Conservation (phyloP, 2,888 invertebrate species). For the Teleiodes luculella region DNA sequence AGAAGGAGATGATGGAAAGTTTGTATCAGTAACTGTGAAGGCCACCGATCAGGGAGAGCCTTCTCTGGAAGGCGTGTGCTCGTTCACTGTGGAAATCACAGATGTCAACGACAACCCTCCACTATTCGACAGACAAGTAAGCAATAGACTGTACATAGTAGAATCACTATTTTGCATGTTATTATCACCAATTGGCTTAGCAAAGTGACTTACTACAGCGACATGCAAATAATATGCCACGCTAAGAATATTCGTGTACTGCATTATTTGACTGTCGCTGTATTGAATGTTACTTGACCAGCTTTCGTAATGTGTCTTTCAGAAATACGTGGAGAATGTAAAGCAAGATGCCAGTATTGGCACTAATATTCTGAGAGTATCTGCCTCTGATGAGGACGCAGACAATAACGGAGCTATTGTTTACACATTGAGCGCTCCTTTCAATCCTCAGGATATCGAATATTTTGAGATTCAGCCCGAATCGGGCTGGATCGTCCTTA, state of each 20-base stretch:
- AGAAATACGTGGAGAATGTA: constrained; percentile 98
- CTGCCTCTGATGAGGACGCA: constrained; percentile 97
- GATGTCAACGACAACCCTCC: constrained; percentile 99
- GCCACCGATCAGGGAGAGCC: constrained; percentile 99
- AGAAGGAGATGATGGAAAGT: constrained; percentile 97
- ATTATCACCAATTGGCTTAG: constrained; percentile 29
- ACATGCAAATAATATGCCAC: background rate
- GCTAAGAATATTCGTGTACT: constrained; percentile 8
- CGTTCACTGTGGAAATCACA: constrained; percentile 97
- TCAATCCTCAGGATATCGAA: constrained; percentile 92
- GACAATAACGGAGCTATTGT: constrained; percentile 97
- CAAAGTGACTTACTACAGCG: background rate
- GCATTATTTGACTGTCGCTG: background rate
- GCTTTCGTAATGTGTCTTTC: constrained; percentile 56
- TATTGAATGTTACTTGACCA: constrained; percentile 26
- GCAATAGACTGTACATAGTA: constrained; percentile 33
- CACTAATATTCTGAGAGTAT: constrained; percentile 95
- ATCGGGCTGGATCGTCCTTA: constrained; percentile 97
- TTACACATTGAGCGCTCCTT: constrained; percentile 93
- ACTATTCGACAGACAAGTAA: constrained; percentile 95
- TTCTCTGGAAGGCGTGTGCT: constrained; percentile 97
- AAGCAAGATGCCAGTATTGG: constrained; percentile 98
- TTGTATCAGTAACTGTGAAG: constrained; percentile 97
- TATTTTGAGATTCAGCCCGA: constrained; percentile 98
- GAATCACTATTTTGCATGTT: constrained; percentile 25